Evolutionary conservation across 1,140 invertebrate species (phyloP), one percentile per base, ranked within the genome.

Genomic region (Drosophila busckii): DNA sequence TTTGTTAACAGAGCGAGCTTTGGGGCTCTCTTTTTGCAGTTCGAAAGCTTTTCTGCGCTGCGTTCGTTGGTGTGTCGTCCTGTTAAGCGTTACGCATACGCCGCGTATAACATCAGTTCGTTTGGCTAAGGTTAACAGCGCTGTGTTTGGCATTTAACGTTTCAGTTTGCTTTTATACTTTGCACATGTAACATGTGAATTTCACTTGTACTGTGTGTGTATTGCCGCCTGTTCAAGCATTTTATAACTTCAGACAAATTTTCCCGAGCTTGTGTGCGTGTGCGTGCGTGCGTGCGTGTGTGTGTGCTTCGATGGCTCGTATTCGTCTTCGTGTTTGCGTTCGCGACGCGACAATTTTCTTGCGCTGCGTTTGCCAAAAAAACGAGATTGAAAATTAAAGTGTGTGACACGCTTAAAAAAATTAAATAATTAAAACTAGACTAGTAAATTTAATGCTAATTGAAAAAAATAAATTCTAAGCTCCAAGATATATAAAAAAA

Each of bases 131-230:
- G 34, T 55, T 49, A 46, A 65, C 48, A 55, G 52, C 29, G 26
- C 26, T 10, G 19, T 42, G 25, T 29, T 37, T n/a, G 34, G 9
- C 38, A 22, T 4, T 22, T n/a, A 13, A 15, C 25, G 40, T n/a
- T 70, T 84, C 67, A 84, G 71, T 84, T 84, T 84, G 80, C 67
- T 84, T 84, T 84, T 70, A 84, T 56, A 80, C 78, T 65, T 63
- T 73, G 78, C 71, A 71, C 78, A 84, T 78, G 71, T 65, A 84
- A 84, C 78, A 84, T 82, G 80, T 84, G 73, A 80, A 50, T 82
- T 82, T 62, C 69, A 45, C 48, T 78, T 54, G 59, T 63, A 46
- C 38, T 37, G 48, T 31, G 55, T 44, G 55, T 37, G 48, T 31
- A 48, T 44, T 46, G 68, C 37, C 54, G 48, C 35, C 41, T 48